phyloP scores from a whole-genome alignment of 1,140 invertebrate genomes.

The Drosophila suzukii region DNA sequence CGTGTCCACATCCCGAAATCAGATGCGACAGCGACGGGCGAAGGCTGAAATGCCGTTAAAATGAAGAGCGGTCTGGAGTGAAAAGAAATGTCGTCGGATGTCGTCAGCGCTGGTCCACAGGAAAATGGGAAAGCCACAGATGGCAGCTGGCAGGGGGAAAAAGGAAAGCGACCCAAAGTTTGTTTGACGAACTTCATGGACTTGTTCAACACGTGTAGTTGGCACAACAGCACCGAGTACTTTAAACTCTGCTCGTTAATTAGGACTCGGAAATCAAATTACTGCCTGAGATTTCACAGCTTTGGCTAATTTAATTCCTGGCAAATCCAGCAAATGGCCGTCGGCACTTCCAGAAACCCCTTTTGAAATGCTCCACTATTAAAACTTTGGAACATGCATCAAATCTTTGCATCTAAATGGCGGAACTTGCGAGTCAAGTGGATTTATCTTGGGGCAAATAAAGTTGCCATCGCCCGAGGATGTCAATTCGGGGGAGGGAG shows the following conservation, averaged over 20 bases:
- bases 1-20: constrained; percentile 36
- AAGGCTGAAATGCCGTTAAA: constrained; percentile 31
- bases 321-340: constrained; percentile 25
- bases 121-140: constrained; percentile 36
- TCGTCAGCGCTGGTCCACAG: constrained; percentile 39
- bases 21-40: constrained; percentile 43
- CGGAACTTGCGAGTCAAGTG: constrained; percentile 63
- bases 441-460: constrained; percentile 74
- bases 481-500: constrained; percentile 51
- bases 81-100: constrained; percentile 66
- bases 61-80: constrained; percentile 29
- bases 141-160: constrained; percentile 16
- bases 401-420: constrained; percentile 69
- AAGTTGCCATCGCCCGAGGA: constrained; percentile 56
- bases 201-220: constrained; percentile 74
- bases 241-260: constrained; percentile 60
- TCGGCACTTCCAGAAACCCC: constrained; percentile 23
- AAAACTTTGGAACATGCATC: constrained; percentile 36
- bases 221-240: constrained; percentile 32
- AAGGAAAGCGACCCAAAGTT: constrained; percentile 17
- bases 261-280: constrained; percentile 56
- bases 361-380: constrained; percentile 26
- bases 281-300: constrained; percentile 12
- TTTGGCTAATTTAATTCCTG: constrained; percentile 29
- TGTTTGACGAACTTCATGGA: constrained; percentile 61